Evolutionary conservation across 2,888 invertebrate species (phyloP).

Genomic region (Graphium colonna): DNA sequence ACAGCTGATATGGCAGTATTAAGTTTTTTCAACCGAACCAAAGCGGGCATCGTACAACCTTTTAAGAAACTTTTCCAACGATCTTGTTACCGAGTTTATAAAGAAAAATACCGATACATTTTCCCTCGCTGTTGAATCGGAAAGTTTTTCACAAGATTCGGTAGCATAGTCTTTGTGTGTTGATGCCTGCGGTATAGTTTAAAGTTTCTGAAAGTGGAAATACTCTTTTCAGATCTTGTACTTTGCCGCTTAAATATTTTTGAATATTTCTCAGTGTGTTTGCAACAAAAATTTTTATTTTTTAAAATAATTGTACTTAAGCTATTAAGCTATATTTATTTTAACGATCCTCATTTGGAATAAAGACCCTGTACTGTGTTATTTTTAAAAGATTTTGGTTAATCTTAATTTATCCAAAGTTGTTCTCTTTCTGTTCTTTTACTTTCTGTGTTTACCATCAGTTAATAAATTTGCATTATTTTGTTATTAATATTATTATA

Average conservation of each 20-base stretch:
- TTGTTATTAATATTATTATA: too few species aligned
- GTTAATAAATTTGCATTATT: too few species aligned
- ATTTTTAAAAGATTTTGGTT: too few species aligned
- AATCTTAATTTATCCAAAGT: too few species aligned
- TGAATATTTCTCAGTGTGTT: neutral
- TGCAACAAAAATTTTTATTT: too few species aligned
- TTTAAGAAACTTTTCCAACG: conserved; percentile 45
- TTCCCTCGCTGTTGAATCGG: conserved; percentile 29
- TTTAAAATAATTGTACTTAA: too few species aligned
- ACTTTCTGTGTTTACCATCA: too few species aligned
- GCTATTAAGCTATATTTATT: too few species aligned
- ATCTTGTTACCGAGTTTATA: conserved; percentile 45
- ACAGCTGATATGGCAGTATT: conserved; percentile 11
- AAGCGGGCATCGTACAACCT: conserved; percentile 43
- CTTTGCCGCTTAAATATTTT: neutral
- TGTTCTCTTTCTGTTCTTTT: too few species aligned
- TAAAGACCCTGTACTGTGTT: too few species aligned
- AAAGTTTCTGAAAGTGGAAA: conserved; percentile 15
- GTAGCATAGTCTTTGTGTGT: conserved; percentile 26
- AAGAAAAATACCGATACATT: conserved; percentile 52
- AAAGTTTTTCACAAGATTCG: conserved; percentile 31
- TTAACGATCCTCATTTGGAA: too few species aligned
- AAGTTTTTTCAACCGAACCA: conserved; percentile 24
- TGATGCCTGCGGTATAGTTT: conserved; percentile 19
- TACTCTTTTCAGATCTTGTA: conserved; percentile 3